A percentile compares a stretch with the other conserved stretches of the same genome.
Evolutionary conservation across 2,797 vertebrate species (phyloP).

Genomic region (Valencia hispanica): DNA sequence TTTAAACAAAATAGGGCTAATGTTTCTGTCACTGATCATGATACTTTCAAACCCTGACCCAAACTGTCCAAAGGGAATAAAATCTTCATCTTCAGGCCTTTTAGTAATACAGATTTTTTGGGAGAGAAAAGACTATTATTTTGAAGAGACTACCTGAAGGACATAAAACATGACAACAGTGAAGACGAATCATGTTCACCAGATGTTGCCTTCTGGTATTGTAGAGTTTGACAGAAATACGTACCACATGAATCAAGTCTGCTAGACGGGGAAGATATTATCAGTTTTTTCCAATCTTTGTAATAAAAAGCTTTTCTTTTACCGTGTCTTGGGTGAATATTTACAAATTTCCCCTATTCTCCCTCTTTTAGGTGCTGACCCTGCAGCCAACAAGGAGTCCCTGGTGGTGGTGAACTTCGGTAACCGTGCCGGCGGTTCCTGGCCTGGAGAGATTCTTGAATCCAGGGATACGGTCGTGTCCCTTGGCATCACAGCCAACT

Average conservation of each 20-base stretch:
- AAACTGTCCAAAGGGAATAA: too few species aligned
- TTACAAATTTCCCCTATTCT: background rate
- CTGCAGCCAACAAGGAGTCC: constrained; percentile 81
- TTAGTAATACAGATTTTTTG: background rate
- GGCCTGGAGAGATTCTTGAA: constrained; percentile 77
- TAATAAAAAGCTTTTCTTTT: background rate
- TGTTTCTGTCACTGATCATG: too few species aligned
- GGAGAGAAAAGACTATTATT: background rate
- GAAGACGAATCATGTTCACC: background rate
- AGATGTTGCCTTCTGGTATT: too few species aligned
- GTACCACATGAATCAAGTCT: background rate
- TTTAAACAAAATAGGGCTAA: too few species aligned
- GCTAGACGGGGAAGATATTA: background rate
- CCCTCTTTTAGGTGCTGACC: constrained; percentile 79
- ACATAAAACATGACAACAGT: too few species aligned
- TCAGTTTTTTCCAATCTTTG: background rate
- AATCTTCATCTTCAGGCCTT: background rate
- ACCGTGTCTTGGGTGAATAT: background rate
- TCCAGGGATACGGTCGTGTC: constrained; percentile 39
- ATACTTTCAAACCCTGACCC: too few species aligned
- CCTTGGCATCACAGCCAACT: constrained; percentile 81
- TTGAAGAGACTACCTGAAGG: background rate
- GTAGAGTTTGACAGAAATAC: background rate
- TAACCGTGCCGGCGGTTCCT: constrained; percentile 21
- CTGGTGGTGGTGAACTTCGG: constrained; percentile 75